Evolutionary conservation across 2,888 invertebrate species (phyloP).

Genomic region (Pandemis corylana): DNA sequence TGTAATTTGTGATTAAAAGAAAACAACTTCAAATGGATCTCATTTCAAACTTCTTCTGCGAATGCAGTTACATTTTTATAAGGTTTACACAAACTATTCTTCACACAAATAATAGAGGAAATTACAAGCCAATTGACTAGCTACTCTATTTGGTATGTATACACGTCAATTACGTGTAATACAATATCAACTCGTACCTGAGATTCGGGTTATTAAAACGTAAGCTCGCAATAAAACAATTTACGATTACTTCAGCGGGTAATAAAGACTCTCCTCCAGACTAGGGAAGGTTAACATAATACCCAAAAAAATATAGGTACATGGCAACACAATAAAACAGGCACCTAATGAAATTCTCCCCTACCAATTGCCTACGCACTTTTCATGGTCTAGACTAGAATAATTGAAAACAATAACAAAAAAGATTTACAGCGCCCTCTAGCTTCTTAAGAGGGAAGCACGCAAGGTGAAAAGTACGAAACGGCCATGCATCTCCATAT

Average conservation of each 20-base stretch:
- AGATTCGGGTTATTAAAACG: background rate
- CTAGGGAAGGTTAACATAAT: conserved; percentile 14
- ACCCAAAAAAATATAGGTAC: conserved; percentile 18
- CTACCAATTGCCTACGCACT: conserved; percentile 49
- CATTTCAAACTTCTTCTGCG: too few species aligned
- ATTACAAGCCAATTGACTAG: too few species aligned
- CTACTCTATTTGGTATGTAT: too few species aligned
- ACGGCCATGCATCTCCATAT: conserved; percentile 51
- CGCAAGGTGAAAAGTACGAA: conserved; percentile 64
- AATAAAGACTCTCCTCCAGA: conserved; percentile 28
- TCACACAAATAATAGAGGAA: too few species aligned
- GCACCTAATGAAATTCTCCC: conserved; percentile 36
- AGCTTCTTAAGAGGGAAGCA: conserved; percentile 53
- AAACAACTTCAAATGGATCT: too few species aligned
- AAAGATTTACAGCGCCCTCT: conserved; percentile 54
- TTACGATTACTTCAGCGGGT: conserved; percentile 2
- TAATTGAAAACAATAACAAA: conserved; percentile 60
- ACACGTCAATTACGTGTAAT: too few species aligned
- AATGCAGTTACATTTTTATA: too few species aligned
- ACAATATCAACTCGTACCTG: background rate
- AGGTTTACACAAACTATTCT: too few species aligned
- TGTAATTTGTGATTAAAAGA: too few species aligned
- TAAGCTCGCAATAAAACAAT: conserved; percentile 6
- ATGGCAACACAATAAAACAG: conserved; percentile 25
- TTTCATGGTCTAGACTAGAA: conserved; percentile 60